These are phyloP conservation scores for Struthidea cinerea DNA, from an alignment of 2,113 vertebrate genomes.

Conservation along the genomic window DNA sequence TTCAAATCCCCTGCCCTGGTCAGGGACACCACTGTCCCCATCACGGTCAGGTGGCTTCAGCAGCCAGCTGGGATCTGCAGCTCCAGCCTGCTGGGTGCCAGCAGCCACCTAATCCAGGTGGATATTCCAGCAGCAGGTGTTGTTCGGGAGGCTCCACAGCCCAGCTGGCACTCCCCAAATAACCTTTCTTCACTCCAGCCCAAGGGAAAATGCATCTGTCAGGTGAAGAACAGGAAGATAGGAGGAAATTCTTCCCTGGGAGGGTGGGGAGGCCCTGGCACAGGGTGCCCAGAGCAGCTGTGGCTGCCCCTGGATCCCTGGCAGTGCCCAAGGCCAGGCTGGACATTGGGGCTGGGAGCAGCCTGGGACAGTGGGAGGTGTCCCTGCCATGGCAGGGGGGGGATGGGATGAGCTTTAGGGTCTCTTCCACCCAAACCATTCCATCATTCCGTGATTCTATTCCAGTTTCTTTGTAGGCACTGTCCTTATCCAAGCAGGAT, in stretches of 20 bases:
- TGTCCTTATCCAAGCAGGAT: neutral
- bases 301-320: neutral
- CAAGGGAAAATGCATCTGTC: neutral
- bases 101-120: neutral
- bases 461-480: neutral
- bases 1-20: too few species aligned
- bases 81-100: neutral
- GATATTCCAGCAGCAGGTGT: neutral
- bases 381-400: neutral
- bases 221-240: neutral
- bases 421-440: too few species aligned
- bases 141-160: neutral
- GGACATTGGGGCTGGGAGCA: neutral
- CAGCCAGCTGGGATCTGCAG: neutral
- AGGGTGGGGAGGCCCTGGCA: neutral
- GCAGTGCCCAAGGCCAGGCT: fast-evolving
- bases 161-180: neutral
- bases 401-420: fast-evolving
- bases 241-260: neutral
- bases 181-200: neutral
- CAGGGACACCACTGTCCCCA: neutral
- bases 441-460: neutral
- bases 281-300: neutral
- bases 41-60: neutral
- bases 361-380: fast-evolving